These are phyloP conservation scores for Acanthurus tractus DNA, from an alignment of 2,797 vertebrate species.

Conservation along the genomic window DNA sequence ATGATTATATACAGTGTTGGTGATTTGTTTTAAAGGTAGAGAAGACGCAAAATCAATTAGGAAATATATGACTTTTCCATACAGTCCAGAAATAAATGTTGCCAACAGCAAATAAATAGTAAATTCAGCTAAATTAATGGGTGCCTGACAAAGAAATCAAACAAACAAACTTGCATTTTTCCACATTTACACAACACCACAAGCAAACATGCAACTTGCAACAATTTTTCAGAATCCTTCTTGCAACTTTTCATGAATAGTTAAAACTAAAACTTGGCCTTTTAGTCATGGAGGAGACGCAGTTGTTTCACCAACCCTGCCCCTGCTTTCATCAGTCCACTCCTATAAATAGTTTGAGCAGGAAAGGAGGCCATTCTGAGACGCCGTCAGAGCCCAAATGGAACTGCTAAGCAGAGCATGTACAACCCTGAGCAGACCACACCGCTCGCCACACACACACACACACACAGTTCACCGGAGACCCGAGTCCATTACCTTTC, in stretches of 20 bases:
- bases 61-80: not conserved
- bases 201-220: slow-evolving; percentile 4
- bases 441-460: slow-evolving; percentile 22
- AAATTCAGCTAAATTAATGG: not conserved
- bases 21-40: slow-evolving; percentile 5
- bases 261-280: not conserved
- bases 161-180: not conserved
- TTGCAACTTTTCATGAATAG: slow-evolving; percentile 16
- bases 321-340: slow-evolving; percentile 72
- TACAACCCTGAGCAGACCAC: slow-evolving; percentile 65
- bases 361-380: slow-evolving; percentile 78
- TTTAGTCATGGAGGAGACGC: slow-evolving; percentile 2
- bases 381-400: slow-evolving; percentile 70
- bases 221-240: not conserved
- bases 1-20: not conserved
- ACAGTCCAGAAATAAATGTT: not conserved
- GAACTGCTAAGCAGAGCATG: slow-evolving; percentile 69
- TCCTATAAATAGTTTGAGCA: slow-evolving; percentile 84
- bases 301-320: slow-evolving; percentile 66
- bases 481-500: slow-evolving; percentile 78
- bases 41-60: slow-evolving; percentile 22
- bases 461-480: slow-evolving; percentile 66
- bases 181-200: not conserved
- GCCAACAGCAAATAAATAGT: slow-evolving; percentile 12
- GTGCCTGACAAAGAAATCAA: slow-evolving; percentile 3